Conservation (phyloP, 1,140 invertebrate genomes). For the Drosophila tropicalis region DNA sequence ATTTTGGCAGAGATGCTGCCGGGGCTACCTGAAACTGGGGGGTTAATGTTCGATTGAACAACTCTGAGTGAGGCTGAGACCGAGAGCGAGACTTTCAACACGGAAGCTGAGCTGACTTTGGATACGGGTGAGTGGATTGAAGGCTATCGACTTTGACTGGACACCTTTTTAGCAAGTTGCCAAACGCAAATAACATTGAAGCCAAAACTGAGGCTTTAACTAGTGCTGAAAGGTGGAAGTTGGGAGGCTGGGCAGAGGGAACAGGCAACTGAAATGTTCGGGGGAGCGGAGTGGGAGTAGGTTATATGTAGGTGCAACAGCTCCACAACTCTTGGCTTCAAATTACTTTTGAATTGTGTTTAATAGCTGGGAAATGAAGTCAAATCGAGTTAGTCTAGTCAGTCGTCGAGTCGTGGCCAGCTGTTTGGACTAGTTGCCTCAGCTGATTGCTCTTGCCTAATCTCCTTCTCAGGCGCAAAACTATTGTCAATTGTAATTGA, state of each 20-base stretch:
- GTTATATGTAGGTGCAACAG: slow-evolving; percentile 51
- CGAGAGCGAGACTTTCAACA: slow-evolving; percentile 59
- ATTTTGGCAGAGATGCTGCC: slow-evolving; percentile 36
- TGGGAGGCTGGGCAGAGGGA: too few species aligned
- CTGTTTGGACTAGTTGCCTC: slow-evolving; percentile 30
- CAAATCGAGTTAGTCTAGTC: slow-evolving; percentile 42
- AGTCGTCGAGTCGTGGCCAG: slow-evolving; percentile 30
- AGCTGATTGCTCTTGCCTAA: slow-evolving; percentile 48
- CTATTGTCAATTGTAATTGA: slow-evolving; percentile 56
- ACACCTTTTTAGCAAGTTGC: slow-evolving; percentile 42
- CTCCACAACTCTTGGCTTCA: slow-evolving; percentile 30
- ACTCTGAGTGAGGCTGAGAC: slow-evolving; percentile 21
- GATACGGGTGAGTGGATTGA: slow-evolving; percentile 21
- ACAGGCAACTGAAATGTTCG: slow-evolving; percentile 21
- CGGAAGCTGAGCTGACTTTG: slow-evolving; percentile 25
- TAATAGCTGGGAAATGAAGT: slow-evolving; percentile 78
- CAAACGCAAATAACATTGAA: slow-evolving; percentile 50
- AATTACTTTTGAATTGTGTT: slow-evolving; percentile 78
- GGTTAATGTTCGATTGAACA: slow-evolving; percentile 75
- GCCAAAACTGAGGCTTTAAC: too few species aligned
- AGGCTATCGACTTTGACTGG: slow-evolving; percentile 33
- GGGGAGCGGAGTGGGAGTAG: not conserved
- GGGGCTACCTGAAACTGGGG: too few species aligned
- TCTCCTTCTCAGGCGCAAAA: slow-evolving; percentile 1
- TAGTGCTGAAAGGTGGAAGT: too few species aligned